A percentile compares a stretch with the other conserved stretches of the same genome.
phyloP scores from a whole-genome alignment of 2,113 vertebrate species.

The Sisor rabdophorus region DNA sequence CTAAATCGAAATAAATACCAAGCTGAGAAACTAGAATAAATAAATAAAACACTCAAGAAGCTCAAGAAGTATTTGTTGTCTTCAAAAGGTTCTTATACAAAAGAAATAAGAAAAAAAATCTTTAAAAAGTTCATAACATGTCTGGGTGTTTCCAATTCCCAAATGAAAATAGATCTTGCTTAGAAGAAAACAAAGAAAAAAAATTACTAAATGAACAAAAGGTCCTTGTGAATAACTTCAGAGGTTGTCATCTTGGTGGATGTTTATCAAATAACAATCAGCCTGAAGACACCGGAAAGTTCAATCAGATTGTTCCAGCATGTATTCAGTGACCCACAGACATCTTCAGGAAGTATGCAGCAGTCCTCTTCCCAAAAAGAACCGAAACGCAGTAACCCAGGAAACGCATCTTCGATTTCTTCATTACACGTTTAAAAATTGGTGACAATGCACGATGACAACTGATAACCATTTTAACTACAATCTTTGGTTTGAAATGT shows the following conservation, averaged over 20 bases:
- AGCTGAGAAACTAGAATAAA: neutral
- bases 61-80: no score
- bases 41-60: neutral
- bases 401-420: neutral
- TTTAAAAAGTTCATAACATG: neutral
- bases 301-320: neutral
- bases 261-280: neutral
- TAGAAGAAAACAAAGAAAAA: neutral
- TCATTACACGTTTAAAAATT: neutral
- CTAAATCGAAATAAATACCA: neutral
- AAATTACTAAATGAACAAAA: neutral
- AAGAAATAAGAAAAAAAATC: neutral
- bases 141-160: neutral
- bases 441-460: neutral
- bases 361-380: conserved; percentile 16
- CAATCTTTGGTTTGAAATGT: neutral
- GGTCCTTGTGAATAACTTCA: conserved; percentile 4
- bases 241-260: neutral
- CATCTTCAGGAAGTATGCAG: neutral
- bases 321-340: neutral
- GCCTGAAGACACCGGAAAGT: neutral
- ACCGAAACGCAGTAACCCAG: neutral
- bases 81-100: neutral
- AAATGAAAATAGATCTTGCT: neutral
- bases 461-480: neutral